Evolutionary conservation across 2,888 invertebrate species (phyloP).

Genomic region (Hypomecis punctinalis): DNA sequence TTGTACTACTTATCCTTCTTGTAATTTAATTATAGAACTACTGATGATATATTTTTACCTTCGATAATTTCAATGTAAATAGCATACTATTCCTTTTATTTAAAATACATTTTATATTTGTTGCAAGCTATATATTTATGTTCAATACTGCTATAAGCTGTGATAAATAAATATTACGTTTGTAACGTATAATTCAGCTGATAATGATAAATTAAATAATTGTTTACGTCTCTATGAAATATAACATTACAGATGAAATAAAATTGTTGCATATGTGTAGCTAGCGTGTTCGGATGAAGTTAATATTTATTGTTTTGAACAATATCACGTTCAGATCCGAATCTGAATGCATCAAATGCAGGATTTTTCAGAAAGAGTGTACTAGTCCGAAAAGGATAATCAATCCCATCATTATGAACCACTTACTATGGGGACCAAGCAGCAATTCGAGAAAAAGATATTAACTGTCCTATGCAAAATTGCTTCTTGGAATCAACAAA

Average conservation of each 20-base stretch:
- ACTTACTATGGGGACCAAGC: too few species aligned
- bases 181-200: neutral
- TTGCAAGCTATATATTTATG: slow-evolving; percentile 7
- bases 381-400: too few species aligned
- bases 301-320: slow-evolving; percentile 13
- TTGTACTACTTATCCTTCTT: slow-evolving; percentile 2
- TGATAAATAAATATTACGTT: slow-evolving; percentile 15
- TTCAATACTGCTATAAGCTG: slow-evolving; percentile 17
- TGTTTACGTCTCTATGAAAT: neutral
- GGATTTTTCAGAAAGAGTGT: too few species aligned
- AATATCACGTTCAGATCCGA: neutral
- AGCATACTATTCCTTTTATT: slow-evolving; percentile 3
- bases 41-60: neutral
- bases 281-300: slow-evolving; percentile 8
- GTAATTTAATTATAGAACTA: neutral
- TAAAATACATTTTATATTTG: slow-evolving; percentile 4
- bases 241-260: neutral
- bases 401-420: too few species aligned
- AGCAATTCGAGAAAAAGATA: too few species aligned
- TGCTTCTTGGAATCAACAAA: too few species aligned
- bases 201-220: neutral
- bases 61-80: slow-evolving; percentile 15
- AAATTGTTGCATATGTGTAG: slow-evolving; percentile 12
- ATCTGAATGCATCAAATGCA: slow-evolving; percentile 1
- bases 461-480: too few species aligned